Base-by-base conservation (phyloP, 2,797 vertebrate species). In the Columba guinea region DNA sequence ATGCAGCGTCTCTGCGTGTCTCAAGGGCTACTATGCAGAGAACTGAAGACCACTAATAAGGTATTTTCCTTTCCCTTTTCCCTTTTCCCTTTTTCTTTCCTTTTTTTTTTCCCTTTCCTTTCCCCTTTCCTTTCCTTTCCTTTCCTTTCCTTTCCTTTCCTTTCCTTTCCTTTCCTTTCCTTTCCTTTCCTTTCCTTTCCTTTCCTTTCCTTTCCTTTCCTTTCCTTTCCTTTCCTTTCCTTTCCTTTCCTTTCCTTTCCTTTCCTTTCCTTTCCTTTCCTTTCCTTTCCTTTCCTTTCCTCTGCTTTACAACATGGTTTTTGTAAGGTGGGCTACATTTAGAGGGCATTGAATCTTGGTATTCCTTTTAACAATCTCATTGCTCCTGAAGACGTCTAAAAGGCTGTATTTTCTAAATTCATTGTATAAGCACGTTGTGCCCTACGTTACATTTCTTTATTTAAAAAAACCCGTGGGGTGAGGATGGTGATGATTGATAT, bases 1-100 rank as follows among this genome's bases (percentile, higher is more conserved):
- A 18, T 80, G 81, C 64, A 89, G 63, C 41, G 39, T 94, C 86
- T 95, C 77, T 90, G 63, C 41, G 39, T 94, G 84, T 95, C 77
- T 90, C 67, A 73, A 79, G 75, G 63, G 56, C 90, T 95, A 60
- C 92, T 84, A 84, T 75, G 81, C 7, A 5, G 75, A 84, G 67
- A 81, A 53, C n/a, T 24, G 56, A 74, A 75, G 77, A 46, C 84
- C 39, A 48, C 75, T 84, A 70, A 39, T 12, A 73, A 63, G 60
- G 52, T 84, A 65, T 88, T 46, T 46, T 19, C 64, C 27, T 53
- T 52, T 94, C 49, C 78, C 60, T 85, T 70, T 59, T 85, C 70
- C 55, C 70, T 85, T 64, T 37, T 12, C 88, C 8, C 23, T 80
- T 8, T 19, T 44, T 19, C 7, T 41, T 17, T 17, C 7, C 4